A percentile compares a stretch with the other conserved stretches of the same genome.
Conservation (phyloP, 2,888 invertebrate species). For the Polia nebulosa region DNA sequence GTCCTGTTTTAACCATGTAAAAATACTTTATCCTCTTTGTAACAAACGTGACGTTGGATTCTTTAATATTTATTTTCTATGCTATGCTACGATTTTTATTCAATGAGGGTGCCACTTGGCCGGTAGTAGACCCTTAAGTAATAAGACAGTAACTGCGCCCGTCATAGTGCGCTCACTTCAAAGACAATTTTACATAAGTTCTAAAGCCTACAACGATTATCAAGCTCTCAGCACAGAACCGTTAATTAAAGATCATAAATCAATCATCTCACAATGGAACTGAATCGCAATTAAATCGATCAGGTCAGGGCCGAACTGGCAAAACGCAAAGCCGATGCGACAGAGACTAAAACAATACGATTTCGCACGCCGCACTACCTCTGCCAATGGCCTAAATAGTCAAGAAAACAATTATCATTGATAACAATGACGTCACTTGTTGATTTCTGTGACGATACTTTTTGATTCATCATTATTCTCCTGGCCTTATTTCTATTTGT, state of each 20-base stretch:
- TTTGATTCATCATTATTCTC: too few relatives aligned
- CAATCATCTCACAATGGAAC: conserved; percentile 40
- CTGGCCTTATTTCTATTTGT: too few relatives aligned
- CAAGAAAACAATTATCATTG: background rate
- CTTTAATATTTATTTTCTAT: too few relatives aligned
- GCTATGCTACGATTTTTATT: too few relatives aligned
- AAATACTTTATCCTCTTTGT: too few relatives aligned
- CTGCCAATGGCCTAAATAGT: conserved; percentile 33
- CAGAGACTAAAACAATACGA: conserved; percentile 18
- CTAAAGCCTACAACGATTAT: background rate
- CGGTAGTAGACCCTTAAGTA: too few relatives aligned
- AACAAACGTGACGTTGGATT: too few relatives aligned
- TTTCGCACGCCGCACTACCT: conserved; percentile 31
- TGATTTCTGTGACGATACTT: too few relatives aligned
- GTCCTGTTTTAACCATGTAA: too few relatives aligned
- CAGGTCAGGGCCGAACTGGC: conserved; percentile 34
- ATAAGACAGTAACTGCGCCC: too few relatives aligned
- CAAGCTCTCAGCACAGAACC: conserved; percentile 13
- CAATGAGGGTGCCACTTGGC: too few relatives aligned
- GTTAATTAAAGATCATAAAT: conserved; percentile 40
- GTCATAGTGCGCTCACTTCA: background rate
- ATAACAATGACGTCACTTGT: background rate
- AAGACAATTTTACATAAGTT: background rate
- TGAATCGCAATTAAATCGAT: conserved; percentile 40
- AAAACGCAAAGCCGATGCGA: conserved; percentile 14